Conservation (phyloP, 2,888 invertebrate species). For the Calameuta filiformis region DNA sequence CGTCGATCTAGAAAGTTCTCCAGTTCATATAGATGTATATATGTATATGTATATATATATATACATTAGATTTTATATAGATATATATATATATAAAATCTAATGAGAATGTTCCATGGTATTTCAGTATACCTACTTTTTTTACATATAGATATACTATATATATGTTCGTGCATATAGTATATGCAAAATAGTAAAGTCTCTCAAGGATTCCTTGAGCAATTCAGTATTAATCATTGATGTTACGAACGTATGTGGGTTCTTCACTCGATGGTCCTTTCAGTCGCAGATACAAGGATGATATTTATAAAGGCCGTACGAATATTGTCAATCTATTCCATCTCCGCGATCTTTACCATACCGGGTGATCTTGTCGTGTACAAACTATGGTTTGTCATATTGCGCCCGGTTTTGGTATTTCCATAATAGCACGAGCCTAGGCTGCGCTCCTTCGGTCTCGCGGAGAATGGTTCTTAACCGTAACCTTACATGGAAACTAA, state of each 20-base stretch:
- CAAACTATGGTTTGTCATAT: background rate
- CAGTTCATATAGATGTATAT: background rate
- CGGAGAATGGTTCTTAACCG: background rate
- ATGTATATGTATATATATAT: no score
- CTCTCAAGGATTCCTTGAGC: background rate
- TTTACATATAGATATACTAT: background rate
- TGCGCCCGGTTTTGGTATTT: background rate
- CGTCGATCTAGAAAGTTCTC: background rate
- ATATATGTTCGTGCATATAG: background rate
- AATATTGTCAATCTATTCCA: background rate
- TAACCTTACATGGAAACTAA: conserved; percentile 4
- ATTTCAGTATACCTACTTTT: background rate
- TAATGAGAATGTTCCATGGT: background rate
- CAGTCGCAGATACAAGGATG: background rate
- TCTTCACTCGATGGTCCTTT: background rate
- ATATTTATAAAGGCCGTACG: background rate
- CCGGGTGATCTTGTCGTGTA: background rate
- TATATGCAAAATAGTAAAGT: background rate
- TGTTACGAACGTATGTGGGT: background rate
- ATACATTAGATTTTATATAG: no score
- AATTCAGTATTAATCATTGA: background rate
- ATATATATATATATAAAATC: background rate
- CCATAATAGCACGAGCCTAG: background rate
- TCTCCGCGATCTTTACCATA: background rate
- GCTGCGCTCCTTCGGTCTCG: background rate